phyloP scores from a whole-genome alignment of 2,113 vertebrate species.

The Odocoileus hemionus region DNA sequence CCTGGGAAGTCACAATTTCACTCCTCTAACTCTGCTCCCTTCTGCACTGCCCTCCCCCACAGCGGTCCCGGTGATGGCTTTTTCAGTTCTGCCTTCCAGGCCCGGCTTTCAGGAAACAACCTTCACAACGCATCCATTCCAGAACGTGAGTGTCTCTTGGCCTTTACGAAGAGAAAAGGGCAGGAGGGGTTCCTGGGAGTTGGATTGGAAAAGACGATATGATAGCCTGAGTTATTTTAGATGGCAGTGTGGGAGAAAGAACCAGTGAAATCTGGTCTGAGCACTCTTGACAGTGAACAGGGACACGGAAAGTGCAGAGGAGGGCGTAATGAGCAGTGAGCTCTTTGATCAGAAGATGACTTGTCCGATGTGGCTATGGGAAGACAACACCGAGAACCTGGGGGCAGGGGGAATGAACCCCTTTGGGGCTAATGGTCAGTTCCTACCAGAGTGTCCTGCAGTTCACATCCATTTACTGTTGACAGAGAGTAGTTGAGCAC shows the following conservation, averaged over 20 bases:
- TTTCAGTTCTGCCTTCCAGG: conserved; percentile 98
- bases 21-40: neutral
- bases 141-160: conserved; percentile 85
- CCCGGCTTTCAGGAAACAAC: conserved; percentile 94
- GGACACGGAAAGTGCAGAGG: neutral
- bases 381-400: neutral
- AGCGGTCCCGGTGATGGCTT: conserved; percentile 98
- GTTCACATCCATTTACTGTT: neutral
- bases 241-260: neutral
- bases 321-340: neutral
- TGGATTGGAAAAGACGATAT: neutral
- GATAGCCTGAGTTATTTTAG: neutral
- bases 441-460: neutral
- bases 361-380: neutral
- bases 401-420: neutral
- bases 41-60: neutral
- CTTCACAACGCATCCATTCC: conserved; percentile 95
- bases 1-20: neutral
- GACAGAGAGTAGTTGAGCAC: neutral
- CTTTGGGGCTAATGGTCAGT: no score
- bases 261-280: neutral
- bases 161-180: neutral
- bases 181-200: neutral
- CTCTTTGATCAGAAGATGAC: neutral
- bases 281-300: neutral